Conservation (phyloP, 2,113 vertebrate genomes). For the Bufo gargarizans region DNA sequence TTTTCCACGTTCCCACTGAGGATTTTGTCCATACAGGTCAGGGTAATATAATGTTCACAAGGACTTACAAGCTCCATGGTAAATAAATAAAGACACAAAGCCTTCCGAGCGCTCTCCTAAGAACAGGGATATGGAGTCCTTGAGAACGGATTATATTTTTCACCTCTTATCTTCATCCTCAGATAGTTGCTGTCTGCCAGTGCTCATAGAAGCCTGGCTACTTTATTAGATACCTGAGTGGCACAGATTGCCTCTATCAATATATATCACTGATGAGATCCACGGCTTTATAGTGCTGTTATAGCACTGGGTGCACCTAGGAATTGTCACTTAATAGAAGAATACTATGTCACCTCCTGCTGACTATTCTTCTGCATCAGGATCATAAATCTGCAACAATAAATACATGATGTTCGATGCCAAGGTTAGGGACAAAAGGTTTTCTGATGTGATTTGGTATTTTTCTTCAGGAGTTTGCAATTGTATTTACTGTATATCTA, state of each 20-base stretch:
- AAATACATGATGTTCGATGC: not conserved
- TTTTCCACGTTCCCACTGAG: not conserved
- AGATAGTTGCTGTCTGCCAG: conserved; percentile 20
- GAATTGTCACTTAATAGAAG: not conserved
- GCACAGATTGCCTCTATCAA: not conserved
- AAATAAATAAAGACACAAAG: conserved; percentile 8
- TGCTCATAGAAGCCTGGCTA: not conserved
- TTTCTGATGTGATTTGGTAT: not conserved
- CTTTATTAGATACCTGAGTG: conserved; percentile 10
- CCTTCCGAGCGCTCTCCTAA: not conserved
- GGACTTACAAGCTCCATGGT: not conserved
- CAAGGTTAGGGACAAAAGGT: not conserved
- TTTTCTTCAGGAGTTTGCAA: not conserved
- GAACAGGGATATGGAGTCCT: conserved; percentile 2
- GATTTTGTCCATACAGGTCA: not conserved
- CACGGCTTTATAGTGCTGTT: not conserved
- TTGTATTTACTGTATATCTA: no score
- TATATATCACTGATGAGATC: not conserved
- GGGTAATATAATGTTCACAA: not conserved
- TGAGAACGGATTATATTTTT: conserved; percentile 25
- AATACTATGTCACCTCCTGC: not conserved
- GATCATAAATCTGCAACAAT: not conserved
- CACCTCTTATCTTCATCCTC: conserved; percentile 18
- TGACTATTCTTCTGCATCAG: not conserved
- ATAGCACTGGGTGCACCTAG: not conserved